Percentiles rank a stretch among this genome's conserved stretches.
These are phyloP conservation scores for Paracyclopina nana DNA, from an alignment of 1,140 invertebrate genomes.

Conservation along the genomic window DNA sequence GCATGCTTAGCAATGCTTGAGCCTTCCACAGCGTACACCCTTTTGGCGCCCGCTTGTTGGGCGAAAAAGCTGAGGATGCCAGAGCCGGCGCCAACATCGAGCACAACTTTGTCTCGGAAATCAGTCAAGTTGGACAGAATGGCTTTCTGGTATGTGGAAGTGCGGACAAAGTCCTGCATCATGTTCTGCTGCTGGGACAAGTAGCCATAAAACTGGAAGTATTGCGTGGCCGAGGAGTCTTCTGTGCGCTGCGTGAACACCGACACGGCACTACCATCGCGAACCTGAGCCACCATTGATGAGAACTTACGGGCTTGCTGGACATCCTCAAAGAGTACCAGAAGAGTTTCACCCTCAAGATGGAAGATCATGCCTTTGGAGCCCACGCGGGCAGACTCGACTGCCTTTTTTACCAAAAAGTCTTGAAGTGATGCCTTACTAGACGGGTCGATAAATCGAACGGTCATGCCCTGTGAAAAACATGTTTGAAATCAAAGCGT, in stretches of 20 bases:
- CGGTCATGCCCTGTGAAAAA: not conserved
- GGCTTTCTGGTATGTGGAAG: slow-evolving; percentile 91
- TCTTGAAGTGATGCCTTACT: not conserved
- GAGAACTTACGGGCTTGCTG: not conserved
- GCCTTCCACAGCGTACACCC: slow-evolving; percentile 85
- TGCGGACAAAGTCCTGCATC: slow-evolving; percentile 97
- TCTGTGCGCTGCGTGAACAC: slow-evolving; percentile 91
- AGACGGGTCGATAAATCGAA: not conserved
- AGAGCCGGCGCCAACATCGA: slow-evolving; percentile 92
- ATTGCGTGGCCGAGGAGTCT: slow-evolving; percentile 88
- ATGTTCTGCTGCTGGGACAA: slow-evolving; percentile 99
- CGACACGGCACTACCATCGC: slow-evolving; percentile 40
- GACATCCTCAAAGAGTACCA: not conserved
- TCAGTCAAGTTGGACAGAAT: slow-evolving; percentile 82
- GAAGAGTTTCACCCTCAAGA: slow-evolving; percentile 9
- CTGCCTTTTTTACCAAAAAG: slow-evolving; percentile 11
- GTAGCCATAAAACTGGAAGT: slow-evolving; percentile 96
- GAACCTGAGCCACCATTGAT: slow-evolving; percentile 5
- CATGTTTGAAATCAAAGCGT: not conserved
- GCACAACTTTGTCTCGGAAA: slow-evolving; percentile 72
- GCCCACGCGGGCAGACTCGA: slow-evolving; percentile 1
- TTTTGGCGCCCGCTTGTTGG: slow-evolving; percentile 83
- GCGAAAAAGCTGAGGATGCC: slow-evolving; percentile 98
- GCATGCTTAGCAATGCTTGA: slow-evolving; percentile 43
- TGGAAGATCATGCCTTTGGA: slow-evolving; percentile 7